These are phyloP conservation scores for Gobiocypris rarus DNA, from an alignment of 2,113 vertebrate species.

Conservation along the genomic window DNA sequence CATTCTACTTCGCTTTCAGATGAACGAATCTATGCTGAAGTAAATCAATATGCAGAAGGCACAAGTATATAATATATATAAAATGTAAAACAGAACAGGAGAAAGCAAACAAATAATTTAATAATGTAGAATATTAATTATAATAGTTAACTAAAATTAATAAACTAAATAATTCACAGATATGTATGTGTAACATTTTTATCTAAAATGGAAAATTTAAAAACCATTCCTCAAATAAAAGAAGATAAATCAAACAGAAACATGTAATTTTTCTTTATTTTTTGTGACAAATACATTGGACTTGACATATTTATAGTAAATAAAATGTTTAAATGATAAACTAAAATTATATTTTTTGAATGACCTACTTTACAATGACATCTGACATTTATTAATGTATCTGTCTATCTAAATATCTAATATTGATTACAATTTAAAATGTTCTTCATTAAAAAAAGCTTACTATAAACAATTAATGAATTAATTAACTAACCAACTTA, in stretches of 20 bases:
- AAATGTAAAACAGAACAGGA: not conserved
- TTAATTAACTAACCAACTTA: too few relatives aligned
- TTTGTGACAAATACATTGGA: not conserved
- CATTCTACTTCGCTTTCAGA: conserved; percentile 21
- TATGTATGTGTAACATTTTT: not conserved
- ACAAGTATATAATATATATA: not conserved
- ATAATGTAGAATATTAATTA: not conserved
- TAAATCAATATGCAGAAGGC: conserved; percentile 12
- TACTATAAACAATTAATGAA: not conserved
- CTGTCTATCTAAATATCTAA: not conserved
- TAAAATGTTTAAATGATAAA: not conserved
- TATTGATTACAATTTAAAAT: not conserved
- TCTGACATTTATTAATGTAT: not conserved
- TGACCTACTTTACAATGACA: not conserved
- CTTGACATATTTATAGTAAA: not conserved
- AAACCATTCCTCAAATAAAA: not conserved
- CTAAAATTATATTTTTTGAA: not conserved
- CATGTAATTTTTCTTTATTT: not conserved
- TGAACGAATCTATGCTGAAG: conserved; percentile 4
- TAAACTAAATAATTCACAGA: not conserved
- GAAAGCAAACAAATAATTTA: not conserved
- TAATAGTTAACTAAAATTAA: not conserved
- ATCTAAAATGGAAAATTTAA: not conserved
- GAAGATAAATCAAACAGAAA: not conserved
- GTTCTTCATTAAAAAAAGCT: not conserved